These are phyloP conservation scores for Gymnorhina tibicen DNA, from an alignment of 2,113 vertebrate species.

Conservation along the genomic window DNA sequence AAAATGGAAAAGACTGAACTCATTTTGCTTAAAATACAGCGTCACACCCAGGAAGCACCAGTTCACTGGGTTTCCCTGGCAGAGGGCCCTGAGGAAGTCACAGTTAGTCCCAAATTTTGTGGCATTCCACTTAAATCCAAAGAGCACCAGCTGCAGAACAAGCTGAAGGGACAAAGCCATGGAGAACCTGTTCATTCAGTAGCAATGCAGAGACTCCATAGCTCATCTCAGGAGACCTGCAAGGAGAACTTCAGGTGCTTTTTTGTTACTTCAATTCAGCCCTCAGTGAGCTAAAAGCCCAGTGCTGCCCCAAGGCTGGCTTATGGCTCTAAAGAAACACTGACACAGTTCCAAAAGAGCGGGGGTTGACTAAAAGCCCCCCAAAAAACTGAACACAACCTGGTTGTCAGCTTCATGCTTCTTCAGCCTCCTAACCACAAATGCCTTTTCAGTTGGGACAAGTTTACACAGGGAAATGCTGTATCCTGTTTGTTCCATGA, in stretches of 20 bases:
- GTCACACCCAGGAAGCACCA: rapidly evolving
- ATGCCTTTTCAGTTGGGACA: not conserved
- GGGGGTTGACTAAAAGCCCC: not conserved
- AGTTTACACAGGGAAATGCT: rapidly evolving
- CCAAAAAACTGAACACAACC: not conserved
- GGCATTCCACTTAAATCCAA: not conserved
- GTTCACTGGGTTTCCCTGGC: not conserved
- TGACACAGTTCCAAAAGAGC: rapidly evolving
- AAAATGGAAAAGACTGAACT: not conserved
- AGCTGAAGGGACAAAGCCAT: not conserved
- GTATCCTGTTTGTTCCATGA: not conserved
- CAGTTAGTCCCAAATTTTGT: not conserved
- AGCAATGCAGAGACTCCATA: rapidly evolving
- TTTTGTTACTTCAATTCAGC: rapidly evolving
- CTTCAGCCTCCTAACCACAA: not conserved
- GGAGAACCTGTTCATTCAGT: rapidly evolving
- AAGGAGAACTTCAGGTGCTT: rapidly evolving
- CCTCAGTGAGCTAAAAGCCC: not conserved
- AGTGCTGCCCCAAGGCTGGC: not conserved
- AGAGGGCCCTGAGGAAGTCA: rapidly evolving
- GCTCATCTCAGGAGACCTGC: not conserved
- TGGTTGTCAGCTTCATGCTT: rapidly evolving
- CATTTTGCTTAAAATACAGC: not conserved
- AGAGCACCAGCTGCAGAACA: rapidly evolving
- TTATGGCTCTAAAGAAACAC: not conserved